These are phyloP conservation scores for Empis stercorea DNA, from an alignment of 2,888 invertebrate genomes.

Conservation along the genomic window DNA sequence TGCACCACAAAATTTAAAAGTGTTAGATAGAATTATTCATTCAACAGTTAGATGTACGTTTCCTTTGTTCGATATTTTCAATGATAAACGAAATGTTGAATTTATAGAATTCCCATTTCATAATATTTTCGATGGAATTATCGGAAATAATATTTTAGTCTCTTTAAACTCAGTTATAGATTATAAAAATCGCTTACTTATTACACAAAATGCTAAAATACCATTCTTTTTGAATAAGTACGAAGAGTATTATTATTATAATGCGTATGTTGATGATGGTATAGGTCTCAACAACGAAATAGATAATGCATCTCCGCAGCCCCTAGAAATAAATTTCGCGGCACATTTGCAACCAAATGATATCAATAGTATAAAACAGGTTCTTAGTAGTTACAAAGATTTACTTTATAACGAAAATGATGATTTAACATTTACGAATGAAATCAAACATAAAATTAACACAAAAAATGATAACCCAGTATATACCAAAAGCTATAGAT, in stretches of 20 bases:
- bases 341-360: background rate
- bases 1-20: background rate
- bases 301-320: too few relatives aligned
- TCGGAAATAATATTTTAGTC: background rate
- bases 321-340: too few relatives aligned
- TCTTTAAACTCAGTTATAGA: background rate
- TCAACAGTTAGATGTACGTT: background rate
- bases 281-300: too few relatives aligned
- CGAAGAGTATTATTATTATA: background rate
- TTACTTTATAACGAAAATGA: background rate
- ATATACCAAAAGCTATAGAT: constrained; percentile 9
- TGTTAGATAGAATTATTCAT: background rate
- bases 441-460: constrained; percentile 4
- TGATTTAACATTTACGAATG: background rate
- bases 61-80: background rate
- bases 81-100: background rate
- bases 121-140: background rate
- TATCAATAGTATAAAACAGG: background rate
- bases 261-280: background rate
- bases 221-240: background rate
- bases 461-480: constrained; percentile 7
- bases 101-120: background rate
- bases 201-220: background rate
- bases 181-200: background rate
- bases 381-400: background rate